Conservation (phyloP, 2,113 vertebrate species). For the Thamnaconus septentrionalis region DNA sequence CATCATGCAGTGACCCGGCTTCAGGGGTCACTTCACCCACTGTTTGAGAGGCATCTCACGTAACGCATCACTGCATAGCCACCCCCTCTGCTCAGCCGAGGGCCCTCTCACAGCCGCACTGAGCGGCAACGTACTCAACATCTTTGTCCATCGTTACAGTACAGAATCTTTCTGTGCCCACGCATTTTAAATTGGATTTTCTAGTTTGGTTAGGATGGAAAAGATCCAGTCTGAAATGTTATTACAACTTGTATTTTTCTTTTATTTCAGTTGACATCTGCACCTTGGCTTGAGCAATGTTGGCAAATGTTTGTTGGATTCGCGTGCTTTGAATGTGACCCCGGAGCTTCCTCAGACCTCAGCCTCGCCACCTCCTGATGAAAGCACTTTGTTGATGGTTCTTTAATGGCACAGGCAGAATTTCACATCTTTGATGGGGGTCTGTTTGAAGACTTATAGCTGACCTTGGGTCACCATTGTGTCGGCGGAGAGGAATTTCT, state of each 20-base stretch:
- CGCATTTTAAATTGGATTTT: too few species aligned
- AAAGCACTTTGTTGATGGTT: neutral
- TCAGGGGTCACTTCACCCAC: constrained; percentile 74
- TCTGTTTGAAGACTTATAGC: constrained; percentile 26
- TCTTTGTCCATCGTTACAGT: constrained; percentile 5
- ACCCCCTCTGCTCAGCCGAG: constrained; percentile 39
- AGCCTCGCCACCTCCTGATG: too few species aligned
- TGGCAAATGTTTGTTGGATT: too few species aligned
- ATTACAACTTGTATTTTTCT: too few species aligned
- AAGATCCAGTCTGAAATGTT: too few species aligned
- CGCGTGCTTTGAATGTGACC: too few species aligned
- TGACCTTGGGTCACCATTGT: constrained; percentile 27
- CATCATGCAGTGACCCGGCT: constrained; percentile 66
- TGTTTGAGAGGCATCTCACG: constrained; percentile 70
- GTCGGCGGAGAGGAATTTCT: constrained; percentile 13
- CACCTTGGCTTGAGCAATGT: too few species aligned
- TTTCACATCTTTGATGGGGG: constrained; percentile 25
- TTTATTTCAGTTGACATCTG: too few species aligned
- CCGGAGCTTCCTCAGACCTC: too few species aligned
- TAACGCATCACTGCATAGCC: constrained; percentile 61
- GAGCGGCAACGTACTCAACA: constrained; percentile 2
- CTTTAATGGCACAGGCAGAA: constrained; percentile 18
- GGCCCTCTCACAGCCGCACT: constrained; percentile 29
- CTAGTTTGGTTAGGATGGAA: too few species aligned
- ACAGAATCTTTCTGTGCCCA: neutral